Evolutionary conservation across 2,797 vertebrate species (phyloP).

Genomic region (Champsocephalus esox): DNA sequence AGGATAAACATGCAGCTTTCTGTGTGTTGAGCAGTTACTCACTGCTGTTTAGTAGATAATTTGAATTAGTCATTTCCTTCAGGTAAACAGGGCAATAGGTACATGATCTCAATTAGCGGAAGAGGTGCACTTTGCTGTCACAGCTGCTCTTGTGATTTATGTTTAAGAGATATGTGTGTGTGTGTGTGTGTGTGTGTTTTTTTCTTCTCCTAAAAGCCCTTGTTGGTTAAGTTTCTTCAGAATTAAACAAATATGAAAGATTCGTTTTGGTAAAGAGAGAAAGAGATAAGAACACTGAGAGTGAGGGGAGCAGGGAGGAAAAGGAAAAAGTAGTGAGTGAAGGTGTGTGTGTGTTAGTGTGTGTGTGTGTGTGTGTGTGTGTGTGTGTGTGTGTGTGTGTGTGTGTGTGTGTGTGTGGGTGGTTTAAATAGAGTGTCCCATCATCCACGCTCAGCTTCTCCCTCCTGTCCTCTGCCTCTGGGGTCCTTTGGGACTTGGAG

Average conservation of each 20-base stretch:
- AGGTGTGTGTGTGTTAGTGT: not conserved
- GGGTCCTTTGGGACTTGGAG: conserved; percentile 53
- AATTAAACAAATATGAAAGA: conserved; percentile 33
- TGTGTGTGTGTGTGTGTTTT: not conserved
- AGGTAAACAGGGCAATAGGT: conserved; percentile 39
- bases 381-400: conserved; percentile 6
- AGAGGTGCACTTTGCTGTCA: conserved; percentile 36
- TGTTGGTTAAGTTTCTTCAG: conserved; percentile 1
- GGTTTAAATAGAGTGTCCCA: conserved; percentile 32
- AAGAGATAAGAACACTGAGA: not conserved
- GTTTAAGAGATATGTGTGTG: conserved; percentile 8
- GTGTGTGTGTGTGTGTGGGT: conserved; percentile 8
- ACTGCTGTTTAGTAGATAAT: conserved; percentile 30
- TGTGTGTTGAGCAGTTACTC: conserved; percentile 7
- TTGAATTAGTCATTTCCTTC: conserved; percentile 44
- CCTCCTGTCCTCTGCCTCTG: conserved; percentile 52
- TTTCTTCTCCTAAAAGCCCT: conserved; percentile 7
- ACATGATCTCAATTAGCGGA: conserved; percentile 62
- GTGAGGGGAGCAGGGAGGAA: not conserved
- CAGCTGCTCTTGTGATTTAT: conserved; percentile 40
- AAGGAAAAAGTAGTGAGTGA: conserved; percentile 3
- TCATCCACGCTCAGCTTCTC: conserved; percentile 63
- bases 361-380: conserved; percentile 2
- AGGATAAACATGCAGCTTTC: not conserved
- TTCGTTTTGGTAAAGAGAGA: not conserved